These are phyloP conservation scores for Hydropsyche betteni DNA, from an alignment of 2,888 invertebrate genomes.

Conservation along the genomic window DNA sequence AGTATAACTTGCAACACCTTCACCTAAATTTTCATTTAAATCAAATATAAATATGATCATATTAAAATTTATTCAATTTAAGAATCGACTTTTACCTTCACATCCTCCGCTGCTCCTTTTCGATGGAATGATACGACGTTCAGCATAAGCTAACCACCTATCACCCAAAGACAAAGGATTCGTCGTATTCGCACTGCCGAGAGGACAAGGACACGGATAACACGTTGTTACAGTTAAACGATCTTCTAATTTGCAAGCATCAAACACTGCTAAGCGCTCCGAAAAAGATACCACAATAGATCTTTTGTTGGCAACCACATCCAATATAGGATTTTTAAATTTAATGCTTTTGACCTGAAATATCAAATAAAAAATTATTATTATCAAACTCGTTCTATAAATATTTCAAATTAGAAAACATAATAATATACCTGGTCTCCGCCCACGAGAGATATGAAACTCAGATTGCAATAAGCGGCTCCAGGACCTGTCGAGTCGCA, in stretches of 20 bases:
- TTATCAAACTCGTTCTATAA: too few species aligned
- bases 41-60: conserved; percentile 27
- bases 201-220: conserved; percentile 84
- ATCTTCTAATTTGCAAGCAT: conserved; percentile 88
- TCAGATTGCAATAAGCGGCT: conserved; percentile 80
- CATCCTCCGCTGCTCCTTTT: conserved; percentile 85
- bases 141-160: conserved; percentile 86
- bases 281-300: conserved; percentile 89
- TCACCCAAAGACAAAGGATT: conserved; percentile 90
- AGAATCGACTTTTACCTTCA: conserved; percentile 64
- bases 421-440: conserved; percentile 73
- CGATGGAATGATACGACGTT: conserved; percentile 81
- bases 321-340: conserved; percentile 89
- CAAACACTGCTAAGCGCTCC: conserved; percentile 91
- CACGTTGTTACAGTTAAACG: conserved; percentile 88
- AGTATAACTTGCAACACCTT: conserved; percentile 88
- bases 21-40: conserved; percentile 59
- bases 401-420: too few species aligned
- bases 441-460: conserved; percentile 84
- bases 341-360: conserved; percentile 84
- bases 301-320: conserved; percentile 88
- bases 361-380: background rate
- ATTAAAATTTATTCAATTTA: background rate
- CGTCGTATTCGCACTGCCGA: conserved; percentile 60
- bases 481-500: conserved; percentile 86